These are phyloP conservation scores for Petaurus breviceps DNA, from an alignment of 2,113 vertebrate genomes.

Conservation along the genomic window DNA sequence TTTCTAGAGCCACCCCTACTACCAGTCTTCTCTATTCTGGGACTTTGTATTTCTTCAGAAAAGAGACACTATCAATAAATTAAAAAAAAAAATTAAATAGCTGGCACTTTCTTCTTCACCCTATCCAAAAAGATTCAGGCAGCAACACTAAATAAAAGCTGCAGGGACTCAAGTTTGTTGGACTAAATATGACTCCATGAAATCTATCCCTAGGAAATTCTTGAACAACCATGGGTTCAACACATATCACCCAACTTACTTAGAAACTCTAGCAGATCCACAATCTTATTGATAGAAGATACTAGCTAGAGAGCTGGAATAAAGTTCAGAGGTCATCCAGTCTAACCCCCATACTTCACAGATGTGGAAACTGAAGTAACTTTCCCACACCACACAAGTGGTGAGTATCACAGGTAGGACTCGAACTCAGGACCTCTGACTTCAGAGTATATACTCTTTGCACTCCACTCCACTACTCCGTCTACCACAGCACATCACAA, in stretches of 20 bases:
- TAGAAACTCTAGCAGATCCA: not conserved
- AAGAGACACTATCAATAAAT: not conserved
- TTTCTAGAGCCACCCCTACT: not conserved
- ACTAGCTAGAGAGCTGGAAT: not conserved
- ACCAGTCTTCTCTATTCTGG: conserved; percentile 9
- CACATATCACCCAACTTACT: not conserved
- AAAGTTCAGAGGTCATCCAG: not conserved
- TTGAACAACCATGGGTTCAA: not conserved
- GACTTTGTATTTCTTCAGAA: conserved; percentile 42
- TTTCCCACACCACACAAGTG: not conserved
- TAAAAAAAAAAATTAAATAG: not conserved
- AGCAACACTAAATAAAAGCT: not conserved
- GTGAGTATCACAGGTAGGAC: not conserved
- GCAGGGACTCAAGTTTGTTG: not conserved
- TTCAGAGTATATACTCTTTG: not conserved
- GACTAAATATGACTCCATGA: not conserved
- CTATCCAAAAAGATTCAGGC: not conserved
- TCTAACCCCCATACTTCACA: not conserved
- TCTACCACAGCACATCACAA: not conserved
- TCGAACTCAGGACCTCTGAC: not conserved
- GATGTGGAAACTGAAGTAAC: not conserved
- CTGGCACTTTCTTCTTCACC: not conserved
- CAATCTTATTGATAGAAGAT: not conserved
- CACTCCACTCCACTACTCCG: not conserved
- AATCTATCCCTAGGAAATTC: not conserved